A percentile compares a stretch with the other conserved stretches of the same genome.
Evolutionary conservation across 1,140 invertebrate genomes (phyloP).

Genomic region (Muscidifurax raptorellus): DNA sequence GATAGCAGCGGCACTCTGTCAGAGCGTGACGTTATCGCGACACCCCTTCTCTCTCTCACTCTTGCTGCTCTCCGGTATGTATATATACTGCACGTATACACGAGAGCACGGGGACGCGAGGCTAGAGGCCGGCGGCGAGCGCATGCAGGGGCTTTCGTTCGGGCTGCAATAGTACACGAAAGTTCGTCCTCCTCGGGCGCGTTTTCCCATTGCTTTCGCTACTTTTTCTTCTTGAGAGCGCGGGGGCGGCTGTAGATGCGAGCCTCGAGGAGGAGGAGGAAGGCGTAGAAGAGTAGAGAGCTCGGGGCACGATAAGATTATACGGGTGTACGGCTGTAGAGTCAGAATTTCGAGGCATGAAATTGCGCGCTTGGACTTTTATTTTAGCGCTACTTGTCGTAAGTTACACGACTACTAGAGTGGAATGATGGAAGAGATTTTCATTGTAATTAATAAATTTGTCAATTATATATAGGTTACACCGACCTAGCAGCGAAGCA

Average conservation of each 20-base stretch:
- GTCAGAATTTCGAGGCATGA: constrained; percentile 69
- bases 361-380: constrained; percentile 60
- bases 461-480: too few species aligned
- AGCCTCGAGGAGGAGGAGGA: background rate
- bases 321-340: constrained; percentile 65
- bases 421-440: too few species aligned
- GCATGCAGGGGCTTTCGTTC: background rate
- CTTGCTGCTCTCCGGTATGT: background rate
- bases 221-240: constrained; percentile 33
- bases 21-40: constrained; percentile 77
- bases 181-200: constrained; percentile 42
- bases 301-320: constrained; percentile 70
- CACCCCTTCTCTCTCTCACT: constrained; percentile 69
- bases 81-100: constrained; percentile 1
- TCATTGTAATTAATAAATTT: background rate
- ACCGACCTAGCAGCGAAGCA: too few species aligned
- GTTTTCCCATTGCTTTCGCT: constrained; percentile 26
- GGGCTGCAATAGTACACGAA: constrained; percentile 20
- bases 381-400: constrained; percentile 54
- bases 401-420: too few species aligned
- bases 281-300: constrained; percentile 56
- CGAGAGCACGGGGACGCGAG: background rate
- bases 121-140: background rate
- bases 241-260: background rate
- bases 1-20: constrained; percentile 78